Evolutionary conservation across 1,140 invertebrate species (phyloP).

Genomic region (Brachystomella parvula): DNA sequence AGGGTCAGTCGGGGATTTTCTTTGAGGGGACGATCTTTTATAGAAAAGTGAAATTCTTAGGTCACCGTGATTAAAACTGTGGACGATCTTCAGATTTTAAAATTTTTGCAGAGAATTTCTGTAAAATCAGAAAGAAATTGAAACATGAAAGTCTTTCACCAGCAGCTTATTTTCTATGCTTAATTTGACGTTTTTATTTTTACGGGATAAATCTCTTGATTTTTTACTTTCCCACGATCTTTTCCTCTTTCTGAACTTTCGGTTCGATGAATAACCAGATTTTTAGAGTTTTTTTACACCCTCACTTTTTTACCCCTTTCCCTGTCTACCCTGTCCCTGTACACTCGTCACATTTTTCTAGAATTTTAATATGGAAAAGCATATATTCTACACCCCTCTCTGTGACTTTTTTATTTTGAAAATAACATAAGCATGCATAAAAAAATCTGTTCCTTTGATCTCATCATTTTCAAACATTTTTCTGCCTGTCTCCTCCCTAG

Average conservation of each 20-base stretch:
- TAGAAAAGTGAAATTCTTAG: not conserved
- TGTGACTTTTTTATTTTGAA: not conserved
- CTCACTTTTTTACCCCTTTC: not conserved
- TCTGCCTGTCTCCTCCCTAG: not conserved
- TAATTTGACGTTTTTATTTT: too few relatives aligned
- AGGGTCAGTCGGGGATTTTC: not conserved
- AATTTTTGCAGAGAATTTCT: too few relatives aligned
- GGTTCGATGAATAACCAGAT: not conserved
- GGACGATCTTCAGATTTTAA: too few relatives aligned
- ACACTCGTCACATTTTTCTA: not conserved
- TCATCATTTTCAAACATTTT: not conserved
- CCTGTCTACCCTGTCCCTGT: not conserved
- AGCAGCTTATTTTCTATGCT: too few relatives aligned
- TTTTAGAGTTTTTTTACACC: not conserved
- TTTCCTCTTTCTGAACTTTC: not conserved
- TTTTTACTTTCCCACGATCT: not conserved
- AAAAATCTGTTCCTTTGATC: not conserved
- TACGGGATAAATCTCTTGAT: not conserved
- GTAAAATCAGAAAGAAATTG: too few relatives aligned
- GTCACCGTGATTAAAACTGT: too few relatives aligned
- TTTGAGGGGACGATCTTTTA: not conserved
- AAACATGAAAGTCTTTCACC: too few relatives aligned
- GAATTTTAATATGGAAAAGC: too few relatives aligned
- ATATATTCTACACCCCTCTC: not conserved
- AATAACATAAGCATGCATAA: not conserved